A percentile compares a stretch with the other conserved stretches of the same genome.
These are phyloP conservation scores for Acanthiza pusilla DNA, from an alignment of 2,797 vertebrate species.

Conservation along the genomic window DNA sequence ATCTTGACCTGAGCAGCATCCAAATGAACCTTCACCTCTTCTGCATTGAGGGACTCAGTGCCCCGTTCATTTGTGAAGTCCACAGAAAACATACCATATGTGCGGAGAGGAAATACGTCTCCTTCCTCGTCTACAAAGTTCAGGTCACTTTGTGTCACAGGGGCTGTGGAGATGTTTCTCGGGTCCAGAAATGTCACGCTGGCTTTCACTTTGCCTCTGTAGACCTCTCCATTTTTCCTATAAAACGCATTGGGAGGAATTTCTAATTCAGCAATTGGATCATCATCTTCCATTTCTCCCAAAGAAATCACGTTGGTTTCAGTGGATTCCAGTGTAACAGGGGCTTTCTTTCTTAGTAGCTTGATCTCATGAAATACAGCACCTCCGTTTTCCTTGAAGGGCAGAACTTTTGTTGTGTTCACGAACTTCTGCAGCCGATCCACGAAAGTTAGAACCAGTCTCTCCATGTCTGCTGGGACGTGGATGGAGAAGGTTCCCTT, in stretches of 20 bases:
- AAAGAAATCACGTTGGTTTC: constrained; percentile 86
- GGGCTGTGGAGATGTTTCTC: constrained; percentile 85
- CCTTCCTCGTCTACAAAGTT: constrained; percentile 91
- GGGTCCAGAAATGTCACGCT: constrained; percentile 95
- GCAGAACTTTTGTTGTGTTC: constrained; percentile 95
- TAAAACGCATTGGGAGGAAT: constrained; percentile 92
- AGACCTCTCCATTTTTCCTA: constrained; percentile 89
- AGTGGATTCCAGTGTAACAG: constrained; percentile 82
- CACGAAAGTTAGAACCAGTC: constrained; percentile 93
- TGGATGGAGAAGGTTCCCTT: constrained; percentile 95
- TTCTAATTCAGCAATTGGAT: constrained; percentile 89
- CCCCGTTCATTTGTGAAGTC: constrained; percentile 87
- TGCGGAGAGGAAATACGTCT: constrained; percentile 89
- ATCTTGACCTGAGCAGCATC: constrained; percentile 91
- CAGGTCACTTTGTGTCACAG: constrained; percentile 91
- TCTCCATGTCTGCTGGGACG: constrained; percentile 85
- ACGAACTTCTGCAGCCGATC: constrained; percentile 95
- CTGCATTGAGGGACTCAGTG: constrained; percentile 87
- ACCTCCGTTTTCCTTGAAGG: constrained; percentile 90
- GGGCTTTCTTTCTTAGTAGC: constrained; percentile 85
- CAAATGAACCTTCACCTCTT: constrained; percentile 89
- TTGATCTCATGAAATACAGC: constrained; percentile 94
- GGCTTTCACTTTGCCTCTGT: constrained; percentile 89
- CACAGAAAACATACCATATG: constrained; percentile 97
- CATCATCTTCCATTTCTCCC: constrained; percentile 83